These are phyloP conservation scores for Orchesellides sinensis DNA, from an alignment of 2,888 invertebrate genomes.

Conservation along the genomic window DNA sequence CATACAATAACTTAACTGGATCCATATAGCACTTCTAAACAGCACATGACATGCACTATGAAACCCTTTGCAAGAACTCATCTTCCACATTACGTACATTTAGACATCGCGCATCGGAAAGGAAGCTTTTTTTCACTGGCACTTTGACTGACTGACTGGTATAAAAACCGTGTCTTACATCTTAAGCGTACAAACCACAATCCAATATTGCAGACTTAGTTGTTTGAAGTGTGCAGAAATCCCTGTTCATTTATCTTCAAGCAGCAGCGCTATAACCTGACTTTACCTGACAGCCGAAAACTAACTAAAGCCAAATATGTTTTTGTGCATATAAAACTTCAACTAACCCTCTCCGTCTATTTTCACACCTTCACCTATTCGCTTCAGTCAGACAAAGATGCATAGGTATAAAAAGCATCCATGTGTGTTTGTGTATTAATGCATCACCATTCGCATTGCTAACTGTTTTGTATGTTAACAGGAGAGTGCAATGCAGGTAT, in stretches of 20 bases:
- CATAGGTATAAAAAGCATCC: constrained; percentile 7
- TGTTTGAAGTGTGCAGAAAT: not conserved
- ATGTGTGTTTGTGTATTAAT: too few species aligned
- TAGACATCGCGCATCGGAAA: too few species aligned
- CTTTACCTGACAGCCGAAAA: constrained; percentile 28
- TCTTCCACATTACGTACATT: too few species aligned
- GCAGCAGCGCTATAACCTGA: constrained; percentile 41
- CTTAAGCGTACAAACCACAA: not conserved
- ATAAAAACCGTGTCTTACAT: too few species aligned
- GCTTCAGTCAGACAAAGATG: not conserved
- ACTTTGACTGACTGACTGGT: not conserved
- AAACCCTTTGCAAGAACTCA: too few species aligned
- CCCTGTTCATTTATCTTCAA: not conserved
- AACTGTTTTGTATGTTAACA: too few species aligned
- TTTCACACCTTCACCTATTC: constrained; percentile 26
- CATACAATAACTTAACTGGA: too few species aligned
- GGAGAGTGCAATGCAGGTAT: too few species aligned
- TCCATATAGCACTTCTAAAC: too few species aligned
- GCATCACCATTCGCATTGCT: too few species aligned
- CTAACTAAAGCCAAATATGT: constrained; percentile 6
- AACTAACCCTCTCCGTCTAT: constrained; percentile 4
- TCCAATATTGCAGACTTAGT: not conserved
- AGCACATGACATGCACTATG: too few species aligned
- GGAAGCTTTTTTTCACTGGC: not conserved
- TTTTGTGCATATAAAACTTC: not conserved